Conservation (phyloP, 2,888 invertebrate species). For the Lacanobia wlatinum region DNA sequence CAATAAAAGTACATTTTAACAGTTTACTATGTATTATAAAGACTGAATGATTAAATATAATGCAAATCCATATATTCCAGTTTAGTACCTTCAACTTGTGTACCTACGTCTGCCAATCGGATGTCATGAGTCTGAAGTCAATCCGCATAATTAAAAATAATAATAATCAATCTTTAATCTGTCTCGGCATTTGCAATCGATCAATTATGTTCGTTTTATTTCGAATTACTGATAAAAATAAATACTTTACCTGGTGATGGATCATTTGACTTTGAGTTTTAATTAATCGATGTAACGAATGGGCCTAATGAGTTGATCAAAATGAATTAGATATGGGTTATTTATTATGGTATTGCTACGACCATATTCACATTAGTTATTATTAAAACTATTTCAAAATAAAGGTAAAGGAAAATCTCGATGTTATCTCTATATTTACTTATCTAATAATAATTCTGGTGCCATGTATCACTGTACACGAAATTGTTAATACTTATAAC, state of each 20-base stretch:
- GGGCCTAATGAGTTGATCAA: not conserved
- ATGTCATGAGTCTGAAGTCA: conserved; percentile 9
- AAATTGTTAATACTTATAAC: conserved; percentile 52
- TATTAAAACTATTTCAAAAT: conserved; percentile 23
- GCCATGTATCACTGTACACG: conserved; percentile 69
- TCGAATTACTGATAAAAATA: not conserved
- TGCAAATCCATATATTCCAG: conserved; percentile 58
- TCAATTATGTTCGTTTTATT: conserved; percentile 3
- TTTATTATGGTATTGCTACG: conserved; percentile 38
- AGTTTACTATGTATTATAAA: conserved; percentile 77
- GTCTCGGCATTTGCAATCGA: conserved; percentile 1
- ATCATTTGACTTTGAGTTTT: conserved; percentile 4
- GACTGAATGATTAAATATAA: conserved; percentile 76
- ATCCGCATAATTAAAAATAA: conserved; percentile 11
- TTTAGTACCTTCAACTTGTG: conserved; percentile 54
- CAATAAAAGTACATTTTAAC: conserved; percentile 74
- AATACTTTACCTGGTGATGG: not conserved
- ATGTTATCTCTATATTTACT: conserved; percentile 39
- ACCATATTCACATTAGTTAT: conserved; percentile 20
- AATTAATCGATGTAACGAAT: conserved; percentile 12
- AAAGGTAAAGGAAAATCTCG: conserved; percentile 33
- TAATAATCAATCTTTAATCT: not conserved
- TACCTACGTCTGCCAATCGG: conserved; percentile 4
- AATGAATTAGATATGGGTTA: conserved; percentile 26
- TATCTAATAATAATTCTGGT: conserved; percentile 63